Base-by-base conservation (phyloP, 2,797 vertebrate genomes). In the Knipowitschia caucasica region DNA sequence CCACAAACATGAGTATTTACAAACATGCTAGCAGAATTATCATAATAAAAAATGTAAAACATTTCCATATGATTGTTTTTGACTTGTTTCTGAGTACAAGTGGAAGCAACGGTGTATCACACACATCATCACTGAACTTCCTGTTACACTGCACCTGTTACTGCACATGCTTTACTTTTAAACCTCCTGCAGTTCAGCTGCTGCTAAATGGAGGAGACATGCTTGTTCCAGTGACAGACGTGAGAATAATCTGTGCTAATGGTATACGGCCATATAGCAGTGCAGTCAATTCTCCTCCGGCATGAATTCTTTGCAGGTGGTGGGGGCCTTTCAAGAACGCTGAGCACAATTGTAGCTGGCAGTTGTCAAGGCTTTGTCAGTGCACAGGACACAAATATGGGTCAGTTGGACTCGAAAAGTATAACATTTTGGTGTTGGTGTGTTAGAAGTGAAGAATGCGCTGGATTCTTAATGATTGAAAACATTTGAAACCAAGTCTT, bases 291-390 rank as follows among this genome's bases (percentile, higher is more conserved):
- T 73, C 39, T 62, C 66, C 64, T 51, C 63, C 65, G 50, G 24
- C 53, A 27, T 27, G 29, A 52, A 49, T 68, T 64, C 60, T 59
- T 75, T 65, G 66, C 68, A 77, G 78, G 73, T 73, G 76, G 70
- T 67, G 58, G 67, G 78, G 71, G 74, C 78, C 69, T 78, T 75
- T 62, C 11, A 43, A 80, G 80, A 76, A 71, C 75, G 77, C 73
- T 78, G 77, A 76, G 53, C 55, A 15, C 80, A 74, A 78, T 86
- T 76, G 83, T 81, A 73, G 75, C 72, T 82, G 81, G 77, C 82
- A 88, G 82, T 80, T 86, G 84, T 86, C 81, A 83, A 82, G 68
- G 71, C 79, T 80, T 80, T 53, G 69, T 83, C 36, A 20, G 35
- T 2, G 83, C 78, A 80, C 55, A 45, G 61, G 71, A 69, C 67